Percentiles rank a stretch among this genome's conserved stretches.
phyloP scores from a whole-genome alignment of 2,113 vertebrate genomes.

The Anarrhichthys ocellatus region DNA sequence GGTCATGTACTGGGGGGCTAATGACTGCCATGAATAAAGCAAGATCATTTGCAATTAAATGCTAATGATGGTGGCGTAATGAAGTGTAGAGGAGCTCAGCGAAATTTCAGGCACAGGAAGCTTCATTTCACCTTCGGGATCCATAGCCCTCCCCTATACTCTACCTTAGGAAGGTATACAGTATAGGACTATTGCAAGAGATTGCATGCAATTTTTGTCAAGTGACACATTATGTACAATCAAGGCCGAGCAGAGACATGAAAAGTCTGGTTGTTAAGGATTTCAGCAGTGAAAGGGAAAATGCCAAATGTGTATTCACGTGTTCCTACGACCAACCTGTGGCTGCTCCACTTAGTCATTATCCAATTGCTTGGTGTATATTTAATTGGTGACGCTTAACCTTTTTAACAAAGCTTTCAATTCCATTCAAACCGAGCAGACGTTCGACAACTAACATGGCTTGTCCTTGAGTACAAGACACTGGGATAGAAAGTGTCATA shows the following conservation, averaged over 20 bases:
- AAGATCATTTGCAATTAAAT: slow-evolving; percentile 27
- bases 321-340: not conserved
- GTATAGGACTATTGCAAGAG: not conserved
- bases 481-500: not conserved
- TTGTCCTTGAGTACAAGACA: not conserved
- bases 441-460: not conserved
- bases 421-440: not conserved
- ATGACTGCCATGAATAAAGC: slow-evolving; percentile 7
- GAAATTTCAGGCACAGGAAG: not conserved
- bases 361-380: not conserved
- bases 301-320: not conserved
- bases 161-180: not conserved
- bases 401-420: not conserved
- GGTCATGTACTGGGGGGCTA: slow-evolving; percentile 5
- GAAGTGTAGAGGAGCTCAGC: slow-evolving; percentile 17
- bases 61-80: slow-evolving; percentile 43
- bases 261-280: not conserved
- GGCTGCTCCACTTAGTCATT: not conserved
- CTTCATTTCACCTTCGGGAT: slow-evolving; percentile 1
- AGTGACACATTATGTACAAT: not conserved
- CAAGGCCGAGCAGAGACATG: not conserved
- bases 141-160: not conserved
- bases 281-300: not conserved
- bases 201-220: slow-evolving; percentile 6
- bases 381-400: not conserved